Evolutionary conservation across 1,140 invertebrate species (phyloP), one percentile per base, ranked within the genome.

Genomic region (Oppia nitens): DNA sequence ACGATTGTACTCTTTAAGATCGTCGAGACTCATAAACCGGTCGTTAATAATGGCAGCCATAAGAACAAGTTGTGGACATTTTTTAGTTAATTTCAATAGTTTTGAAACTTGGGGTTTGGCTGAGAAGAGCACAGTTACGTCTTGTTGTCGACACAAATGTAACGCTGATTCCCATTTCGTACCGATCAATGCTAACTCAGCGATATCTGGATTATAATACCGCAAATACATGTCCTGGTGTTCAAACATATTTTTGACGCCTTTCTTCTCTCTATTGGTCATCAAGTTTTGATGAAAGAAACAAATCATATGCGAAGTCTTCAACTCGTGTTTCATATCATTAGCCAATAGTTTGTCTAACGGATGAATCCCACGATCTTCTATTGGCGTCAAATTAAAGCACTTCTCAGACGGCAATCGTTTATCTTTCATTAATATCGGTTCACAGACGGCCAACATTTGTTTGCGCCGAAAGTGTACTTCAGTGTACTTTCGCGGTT

Each of bases 361-460:
- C 3, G 64, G 64, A 57, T 65, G 64, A 21, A 54, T 25, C 23
- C 49, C 14, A 27, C 26, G 3, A 20, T 32, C 32, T 49, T 45
- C 29, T 26, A 1, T 2, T 48, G 17, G 2, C 9, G 12, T 4
- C 28, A 25, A n/a, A 48, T 62, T 45, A 11, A 23, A 9, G 47
- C 63, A 64, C 4, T 26, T 60, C 55, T 62, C 40, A 24, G 47
- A 49, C 20, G 28, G n/a, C 29, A 57, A 58, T 12, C 20, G 17
- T 17, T 17, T 26, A 20, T 62, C 14, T 55, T 21, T 21, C 3
- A 47, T 3, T 20, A 51, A 45, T n/a, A 65, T 51, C 11, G 64
- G 64, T 24, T 64, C 64, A 50, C 63, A 64, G 53, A 64, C 52
- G 51, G 64, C 63, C n/a, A 64, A 26, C 61, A 65, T 59, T 32